A percentile compares a stretch with the other conserved stretches of the same genome.
These are phyloP conservation scores for Patella pellucida DNA, from an alignment of 2,888 invertebrate genomes.

Conservation along the genomic window DNA sequence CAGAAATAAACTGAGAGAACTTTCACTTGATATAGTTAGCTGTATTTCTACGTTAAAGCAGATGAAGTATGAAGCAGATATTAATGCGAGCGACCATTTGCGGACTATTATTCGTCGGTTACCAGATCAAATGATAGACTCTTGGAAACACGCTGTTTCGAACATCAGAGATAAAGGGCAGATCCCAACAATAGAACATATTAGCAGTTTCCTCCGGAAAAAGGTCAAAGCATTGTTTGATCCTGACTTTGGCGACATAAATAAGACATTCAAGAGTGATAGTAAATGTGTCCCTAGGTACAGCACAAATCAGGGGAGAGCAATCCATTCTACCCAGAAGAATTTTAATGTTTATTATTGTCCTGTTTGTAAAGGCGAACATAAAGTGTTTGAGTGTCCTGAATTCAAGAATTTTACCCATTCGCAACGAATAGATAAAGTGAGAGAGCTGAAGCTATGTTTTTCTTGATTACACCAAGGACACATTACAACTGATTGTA, in stretches of 20 bases:
- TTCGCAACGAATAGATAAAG: neutral
- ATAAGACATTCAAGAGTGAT: neutral
- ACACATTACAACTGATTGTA: neutral
- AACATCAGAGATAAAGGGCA: neutral
- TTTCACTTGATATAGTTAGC: slow-evolving; percentile 21
- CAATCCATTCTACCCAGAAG: neutral
- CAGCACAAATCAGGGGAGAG: too few species aligned
- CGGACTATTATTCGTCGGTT: neutral
- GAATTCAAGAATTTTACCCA: neutral
- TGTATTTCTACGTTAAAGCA: slow-evolving; percentile 15
- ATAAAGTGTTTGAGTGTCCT: neutral
- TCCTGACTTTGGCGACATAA: slow-evolving; percentile 25
- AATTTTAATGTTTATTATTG: neutral
- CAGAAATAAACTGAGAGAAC: slow-evolving; percentile 12
- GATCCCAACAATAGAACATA: neutral
- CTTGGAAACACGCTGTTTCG: neutral
- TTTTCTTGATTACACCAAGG: slow-evolving; percentile 1
- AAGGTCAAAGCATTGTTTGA: slow-evolving; percentile 24
- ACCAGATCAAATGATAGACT: neutral
- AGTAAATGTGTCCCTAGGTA: neutral
- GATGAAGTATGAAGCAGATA: slow-evolving; percentile 12
- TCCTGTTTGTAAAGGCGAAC: neutral
- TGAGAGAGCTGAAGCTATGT: slow-evolving; percentile 1
- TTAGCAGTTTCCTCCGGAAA: slow-evolving; percentile 3
- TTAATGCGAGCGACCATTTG: slow-evolving; percentile 8